phyloP scores from a whole-genome alignment of 2,113 vertebrate genomes.

The Salvelinus namaycush region DNA sequence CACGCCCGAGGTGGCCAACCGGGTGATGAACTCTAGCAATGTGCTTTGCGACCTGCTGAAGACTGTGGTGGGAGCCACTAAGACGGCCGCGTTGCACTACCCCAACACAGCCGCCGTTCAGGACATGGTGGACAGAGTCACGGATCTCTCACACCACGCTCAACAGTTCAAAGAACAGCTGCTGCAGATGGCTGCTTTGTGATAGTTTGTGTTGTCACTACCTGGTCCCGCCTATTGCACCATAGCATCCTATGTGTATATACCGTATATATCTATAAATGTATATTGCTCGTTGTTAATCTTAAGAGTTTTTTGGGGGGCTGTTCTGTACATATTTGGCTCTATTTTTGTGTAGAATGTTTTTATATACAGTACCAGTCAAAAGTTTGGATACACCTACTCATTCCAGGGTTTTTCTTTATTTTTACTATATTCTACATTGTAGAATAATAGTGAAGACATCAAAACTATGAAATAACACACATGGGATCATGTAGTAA shows the following conservation, averaged over 20 bases:
- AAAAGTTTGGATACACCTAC: no score
- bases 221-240: background rate
- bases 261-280: slow-evolving; percentile 48
- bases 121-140: slow-evolving; percentile 92
- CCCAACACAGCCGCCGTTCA: slow-evolving; percentile 86
- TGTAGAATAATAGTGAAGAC: no score
- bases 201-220: slow-evolving; percentile 54
- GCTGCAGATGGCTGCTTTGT: slow-evolving; percentile 83
- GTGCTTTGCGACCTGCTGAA: slow-evolving; percentile 92
- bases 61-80: slow-evolving; percentile 87
- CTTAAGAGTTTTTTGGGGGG: slow-evolving; percentile 5
- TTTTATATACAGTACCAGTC: slow-evolving; percentile 40
- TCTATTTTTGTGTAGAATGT: slow-evolving; percentile 76
- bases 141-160: slow-evolving; percentile 83
- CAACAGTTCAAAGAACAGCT: slow-evolving; percentile 90
- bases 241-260: slow-evolving; percentile 19
- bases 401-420: no score
- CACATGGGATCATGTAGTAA: no score
- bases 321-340: slow-evolving; percentile 70
- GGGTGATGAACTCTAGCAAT: slow-evolving; percentile 93
- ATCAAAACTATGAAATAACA: no score
- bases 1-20: slow-evolving; percentile 81
- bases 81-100: slow-evolving; percentile 89
- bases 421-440: no score
- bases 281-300: slow-evolving; percentile 64